Percentiles rank a stretch among this genome's conserved stretches.
These are phyloP conservation scores for Ciconia nigra DNA, from an alignment of 2,797 vertebrate species.

Conservation along the genomic window DNA sequence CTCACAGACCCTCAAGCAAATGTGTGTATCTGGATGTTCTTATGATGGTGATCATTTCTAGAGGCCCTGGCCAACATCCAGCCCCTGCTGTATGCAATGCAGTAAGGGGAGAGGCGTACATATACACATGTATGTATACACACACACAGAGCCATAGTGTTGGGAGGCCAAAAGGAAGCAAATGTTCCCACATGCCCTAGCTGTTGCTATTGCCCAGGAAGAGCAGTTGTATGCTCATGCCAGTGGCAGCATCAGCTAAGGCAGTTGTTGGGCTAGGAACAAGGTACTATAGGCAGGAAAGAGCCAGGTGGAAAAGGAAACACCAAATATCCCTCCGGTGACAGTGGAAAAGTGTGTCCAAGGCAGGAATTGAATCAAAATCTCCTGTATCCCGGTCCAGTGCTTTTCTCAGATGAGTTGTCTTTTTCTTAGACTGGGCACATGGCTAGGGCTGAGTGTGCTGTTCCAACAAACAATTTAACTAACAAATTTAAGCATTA, in stretches of 20 bases:
- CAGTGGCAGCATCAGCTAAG: background rate
- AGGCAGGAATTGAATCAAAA: background rate
- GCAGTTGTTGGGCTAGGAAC: background rate
- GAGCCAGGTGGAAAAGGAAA: background rate
- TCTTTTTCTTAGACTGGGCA: background rate
- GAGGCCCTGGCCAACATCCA: background rate
- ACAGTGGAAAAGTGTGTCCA: background rate
- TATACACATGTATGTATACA: rapidly evolving
- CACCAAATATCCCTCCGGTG: background rate
- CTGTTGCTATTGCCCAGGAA: background rate
- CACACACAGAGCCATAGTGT: background rate
- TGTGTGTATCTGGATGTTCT: background rate
- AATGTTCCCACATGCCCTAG: background rate
- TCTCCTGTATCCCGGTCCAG: background rate
- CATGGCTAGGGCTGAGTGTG: background rate
- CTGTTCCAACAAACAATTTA: background rate
- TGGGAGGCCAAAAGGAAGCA: background rate
- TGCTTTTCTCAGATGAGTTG: background rate
- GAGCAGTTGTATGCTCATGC: background rate
- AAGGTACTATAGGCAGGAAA: background rate
- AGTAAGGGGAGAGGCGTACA: background rate
- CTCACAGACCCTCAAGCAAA: background rate
- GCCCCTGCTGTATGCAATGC: background rate
- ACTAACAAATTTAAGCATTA: background rate
- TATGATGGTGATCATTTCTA: background rate